Percentiles rank a stretch among this genome's conserved stretches.
Evolutionary conservation across 2,113 vertebrate genomes (phyloP).

Genomic region (Oncorhynchus clarkii): DNA sequence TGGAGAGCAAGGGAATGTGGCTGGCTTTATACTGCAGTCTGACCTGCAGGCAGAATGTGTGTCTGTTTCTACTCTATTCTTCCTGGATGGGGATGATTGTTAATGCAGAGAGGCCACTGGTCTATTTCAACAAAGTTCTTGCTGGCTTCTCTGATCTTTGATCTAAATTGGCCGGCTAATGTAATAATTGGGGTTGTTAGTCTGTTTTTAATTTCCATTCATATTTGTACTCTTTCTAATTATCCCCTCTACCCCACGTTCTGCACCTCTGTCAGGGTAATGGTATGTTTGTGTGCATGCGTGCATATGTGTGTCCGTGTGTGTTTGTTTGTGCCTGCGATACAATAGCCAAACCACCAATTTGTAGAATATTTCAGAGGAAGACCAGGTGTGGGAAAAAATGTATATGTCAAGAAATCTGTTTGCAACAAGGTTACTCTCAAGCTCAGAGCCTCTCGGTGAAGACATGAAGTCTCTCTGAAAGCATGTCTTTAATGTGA

Average conservation of each 20-base stretch:
- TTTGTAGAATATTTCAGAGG: background rate
- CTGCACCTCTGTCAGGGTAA: slow-evolving; percentile 42
- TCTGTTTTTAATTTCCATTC: slow-evolving; percentile 73
- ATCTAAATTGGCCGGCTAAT: slow-evolving; percentile 86
- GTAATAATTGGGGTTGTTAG: slow-evolving; percentile 85
- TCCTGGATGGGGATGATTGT: slow-evolving; percentile 56
- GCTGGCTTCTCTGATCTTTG: slow-evolving; percentile 66
- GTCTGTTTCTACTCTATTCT: slow-evolving; percentile 71
- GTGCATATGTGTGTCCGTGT: slow-evolving; percentile 14
- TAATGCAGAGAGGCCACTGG: slow-evolving; percentile 72
- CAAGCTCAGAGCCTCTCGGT: slow-evolving; percentile 17
- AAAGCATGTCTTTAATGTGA: slow-evolving; percentile 26
- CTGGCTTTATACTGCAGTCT: slow-evolving; percentile 64
- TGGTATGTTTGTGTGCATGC: slow-evolving; percentile 31
- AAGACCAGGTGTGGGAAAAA: background rate
- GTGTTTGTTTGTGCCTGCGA: slow-evolving; percentile 11
- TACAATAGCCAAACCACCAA: background rate
- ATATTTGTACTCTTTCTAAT: slow-evolving; percentile 72
- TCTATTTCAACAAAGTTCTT: slow-evolving; percentile 82
- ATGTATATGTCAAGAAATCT: no score
- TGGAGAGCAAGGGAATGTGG: slow-evolving; percentile 61
- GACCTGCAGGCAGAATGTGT: slow-evolving; percentile 63
- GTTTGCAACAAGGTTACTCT: slow-evolving; percentile 4
- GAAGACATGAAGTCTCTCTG: slow-evolving; percentile 31
- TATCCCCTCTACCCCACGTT: slow-evolving; percentile 26